Conservation (phyloP, 1,140 invertebrate species). For the Lepeophtheirus salmonis region DNA sequence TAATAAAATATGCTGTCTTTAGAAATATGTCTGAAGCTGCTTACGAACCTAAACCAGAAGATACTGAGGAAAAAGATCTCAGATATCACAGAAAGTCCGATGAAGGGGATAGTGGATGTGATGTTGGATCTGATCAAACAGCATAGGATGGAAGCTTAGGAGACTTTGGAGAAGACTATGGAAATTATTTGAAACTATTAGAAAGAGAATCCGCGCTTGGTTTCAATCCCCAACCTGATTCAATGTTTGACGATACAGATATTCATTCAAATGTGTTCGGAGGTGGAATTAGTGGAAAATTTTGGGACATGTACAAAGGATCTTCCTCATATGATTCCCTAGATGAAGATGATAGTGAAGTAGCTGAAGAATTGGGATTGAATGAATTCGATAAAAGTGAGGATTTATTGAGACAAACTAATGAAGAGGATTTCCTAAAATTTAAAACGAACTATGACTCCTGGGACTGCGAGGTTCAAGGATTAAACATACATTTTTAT, state of each 20-base stretch:
- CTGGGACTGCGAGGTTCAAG: too few relatives aligned
- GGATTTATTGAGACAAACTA: neutral
- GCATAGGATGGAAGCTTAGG: neutral
- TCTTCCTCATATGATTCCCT: neutral
- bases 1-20: too few relatives aligned
- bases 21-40: too few relatives aligned
- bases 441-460: too few relatives aligned
- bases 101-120: neutral
- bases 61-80: neutral
- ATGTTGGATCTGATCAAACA: neutral
- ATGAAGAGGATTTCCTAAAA: too few relatives aligned
- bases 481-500: neutral
- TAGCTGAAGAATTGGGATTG: neutral
- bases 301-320: slow-evolving; percentile 1
- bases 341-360: neutral
- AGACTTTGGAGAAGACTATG: slow-evolving; percentile 8
- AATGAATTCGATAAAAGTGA: neutral
- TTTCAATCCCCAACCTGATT: slow-evolving; percentile 5
- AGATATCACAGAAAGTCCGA: neutral
- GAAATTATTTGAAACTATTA: slow-evolving; percentile 7
- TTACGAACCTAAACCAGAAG: too few relatives aligned
- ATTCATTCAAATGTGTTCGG: slow-evolving; percentile 3
- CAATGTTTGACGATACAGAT: neutral
- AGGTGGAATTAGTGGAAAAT: neutral
- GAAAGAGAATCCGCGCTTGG: slow-evolving; percentile 5